phyloP scores from a whole-genome alignment of 2,888 invertebrate genomes.

The Eulithis prunata region DNA sequence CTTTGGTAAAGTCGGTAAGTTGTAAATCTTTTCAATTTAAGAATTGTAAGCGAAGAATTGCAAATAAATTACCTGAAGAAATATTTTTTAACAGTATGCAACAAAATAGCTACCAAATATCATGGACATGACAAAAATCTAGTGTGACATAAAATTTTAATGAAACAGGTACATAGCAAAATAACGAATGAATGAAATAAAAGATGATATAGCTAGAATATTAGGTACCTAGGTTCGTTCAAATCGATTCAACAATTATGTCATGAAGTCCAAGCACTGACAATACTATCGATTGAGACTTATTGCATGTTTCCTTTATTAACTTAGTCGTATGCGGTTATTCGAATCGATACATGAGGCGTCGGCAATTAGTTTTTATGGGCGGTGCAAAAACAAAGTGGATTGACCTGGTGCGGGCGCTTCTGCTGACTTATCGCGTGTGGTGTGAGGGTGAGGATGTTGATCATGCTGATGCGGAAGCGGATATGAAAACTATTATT shows the following conservation, averaged over 20 bases:
- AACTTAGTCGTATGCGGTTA: slow-evolving; percentile 73
- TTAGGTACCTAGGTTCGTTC: background rate
- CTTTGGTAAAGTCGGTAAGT: no score
- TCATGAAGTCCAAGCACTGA: slow-evolving; percentile 42
- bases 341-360: slow-evolving; percentile 77
- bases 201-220: no score
- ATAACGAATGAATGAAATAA: no score
- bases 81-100: no score
- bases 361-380: slow-evolving; percentile 78
- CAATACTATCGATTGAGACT: slow-evolving; percentile 14
- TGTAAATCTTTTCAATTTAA: no score
- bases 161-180: no score
- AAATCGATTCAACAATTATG: slow-evolving; percentile 34
- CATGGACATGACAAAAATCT: no score
- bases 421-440: slow-evolving; percentile 72
- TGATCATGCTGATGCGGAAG: slow-evolving; percentile 29
- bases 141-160: no score
- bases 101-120: no score
- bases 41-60: no score
- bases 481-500: slow-evolving; percentile 11
- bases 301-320: slow-evolving; percentile 62
- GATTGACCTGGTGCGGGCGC: slow-evolving; percentile 74
- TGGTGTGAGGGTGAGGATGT: slow-evolving; percentile 49
- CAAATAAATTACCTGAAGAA: no score
- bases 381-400: slow-evolving; percentile 80